Evolutionary conservation across 2,888 invertebrate species (phyloP), one percentile per base, ranked within the genome.

Genomic region (Apeira syringaria): DNA sequence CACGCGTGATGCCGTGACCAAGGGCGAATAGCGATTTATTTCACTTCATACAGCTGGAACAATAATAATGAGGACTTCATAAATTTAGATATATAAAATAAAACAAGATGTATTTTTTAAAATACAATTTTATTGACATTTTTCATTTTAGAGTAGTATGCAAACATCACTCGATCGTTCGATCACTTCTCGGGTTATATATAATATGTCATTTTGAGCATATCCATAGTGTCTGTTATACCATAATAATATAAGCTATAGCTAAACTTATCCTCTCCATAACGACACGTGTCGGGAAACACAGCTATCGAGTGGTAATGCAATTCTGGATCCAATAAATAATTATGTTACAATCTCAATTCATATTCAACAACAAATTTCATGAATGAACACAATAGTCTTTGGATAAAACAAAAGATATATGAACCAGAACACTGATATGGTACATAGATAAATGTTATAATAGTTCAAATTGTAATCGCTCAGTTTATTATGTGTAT

Each of bases 81-180:
- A n/a, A n/a, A n/a, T n/a, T n/a, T n/a, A n/a, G n/a, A n/a, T n/a
- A n/a, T n/a, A 10, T 9, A 31, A 41, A 58, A 50, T 50, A 47
- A 74, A 72, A 74, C 59, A 69, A 53, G 50, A 36, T 35, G 29
- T 57, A 69, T 72, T 72, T 80, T 86, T 88, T 87, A 85, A 86
- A 86, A 87, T 86, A 87, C 84, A 80, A 79, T 74, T 89, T 89
- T 89, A 88, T 88, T 89, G 88, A 89, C 86, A 85, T 88, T 86
- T 78, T 83, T 69, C 76, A 77, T 80, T 82, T 36, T 76, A 81
- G 76, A 80, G 83, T 80, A 87, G 76, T 83, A 81, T 81, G 86
- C 84, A 82, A 81, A 86, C 87, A 84, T 83, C 80, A 78, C 80
- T 80, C 80, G 82, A 81, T 70, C 80, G 71, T 66, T 70, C 71